A percentile compares a stretch with the other conserved stretches of the same genome.
Conservation (phyloP, 2,113 vertebrate species). For the Hydropotes inermis region DNA sequence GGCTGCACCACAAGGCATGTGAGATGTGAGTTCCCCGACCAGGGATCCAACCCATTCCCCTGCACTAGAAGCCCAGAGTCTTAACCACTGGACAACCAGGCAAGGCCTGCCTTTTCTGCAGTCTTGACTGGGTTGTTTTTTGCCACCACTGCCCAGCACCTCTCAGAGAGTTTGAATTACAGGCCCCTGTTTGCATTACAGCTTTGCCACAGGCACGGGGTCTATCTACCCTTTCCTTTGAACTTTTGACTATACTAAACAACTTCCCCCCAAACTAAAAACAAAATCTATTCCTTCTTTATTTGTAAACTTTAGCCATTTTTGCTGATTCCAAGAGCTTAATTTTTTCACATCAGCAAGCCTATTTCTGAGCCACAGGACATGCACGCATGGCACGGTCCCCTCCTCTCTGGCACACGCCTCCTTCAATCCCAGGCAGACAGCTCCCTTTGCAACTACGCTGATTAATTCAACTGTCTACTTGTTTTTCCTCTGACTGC, state of each 20-base stretch:
- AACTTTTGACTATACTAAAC: background rate
- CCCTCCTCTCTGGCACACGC: background rate
- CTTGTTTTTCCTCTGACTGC: background rate
- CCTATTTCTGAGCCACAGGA: background rate
- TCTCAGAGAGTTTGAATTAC: background rate
- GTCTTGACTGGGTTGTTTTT: background rate
- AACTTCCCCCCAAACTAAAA: background rate
- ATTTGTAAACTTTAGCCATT: background rate
- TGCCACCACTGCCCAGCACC: no score
- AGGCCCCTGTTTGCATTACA: background rate
- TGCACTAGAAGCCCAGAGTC: background rate
- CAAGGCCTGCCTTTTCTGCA: background rate
- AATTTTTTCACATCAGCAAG: no score
- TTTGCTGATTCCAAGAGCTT: background rate
- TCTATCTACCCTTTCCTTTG: background rate
- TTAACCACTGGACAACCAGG: background rate
- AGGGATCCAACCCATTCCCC: background rate
- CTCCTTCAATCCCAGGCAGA: background rate
- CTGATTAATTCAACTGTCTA: background rate
- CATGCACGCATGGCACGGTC: rapidly evolving
- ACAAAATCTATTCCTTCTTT: background rate
- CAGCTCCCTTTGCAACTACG: background rate
- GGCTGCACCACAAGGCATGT: background rate
- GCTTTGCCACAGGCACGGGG: no score
- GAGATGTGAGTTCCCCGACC: background rate